These are phyloP conservation scores for Cryptophagus acutangulus DNA, from an alignment of 2,888 invertebrate genomes.

Conservation along the genomic window DNA sequence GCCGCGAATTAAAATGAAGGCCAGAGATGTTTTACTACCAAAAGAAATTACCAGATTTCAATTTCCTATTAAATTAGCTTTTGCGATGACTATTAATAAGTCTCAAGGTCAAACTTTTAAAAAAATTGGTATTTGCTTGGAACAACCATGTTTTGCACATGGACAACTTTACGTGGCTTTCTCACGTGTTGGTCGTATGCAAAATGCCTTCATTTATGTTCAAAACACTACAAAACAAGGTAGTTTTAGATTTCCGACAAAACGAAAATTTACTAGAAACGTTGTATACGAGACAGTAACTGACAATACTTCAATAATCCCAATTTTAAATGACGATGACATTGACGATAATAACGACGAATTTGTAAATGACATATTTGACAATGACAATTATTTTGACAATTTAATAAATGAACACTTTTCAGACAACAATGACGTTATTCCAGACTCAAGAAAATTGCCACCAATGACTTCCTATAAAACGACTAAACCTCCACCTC, in stretches of 20 bases:
- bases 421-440: too few relatives aligned
- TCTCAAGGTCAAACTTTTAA: slow-evolving; percentile 25
- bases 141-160: slow-evolving; percentile 21
- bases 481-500: too few relatives aligned
- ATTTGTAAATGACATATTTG: too few relatives aligned
- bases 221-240: neutral
- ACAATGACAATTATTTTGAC: too few relatives aligned
- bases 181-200: slow-evolving; percentile 16
- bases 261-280: neutral
- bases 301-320: neutral
- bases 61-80: slow-evolving; percentile 24
- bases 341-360: neutral
- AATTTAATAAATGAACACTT: too few relatives aligned
- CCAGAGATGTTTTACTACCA: slow-evolving; percentile 15
- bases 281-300: neutral
- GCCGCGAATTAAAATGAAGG: slow-evolving; percentile 15
- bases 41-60: slow-evolving; percentile 16
- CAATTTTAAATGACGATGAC: neutral
- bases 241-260: neutral
- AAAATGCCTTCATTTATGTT: neutral
- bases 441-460: too few relatives aligned
- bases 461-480: too few relatives aligned
- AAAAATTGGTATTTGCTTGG: slow-evolving; percentile 19
- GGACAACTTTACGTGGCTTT: slow-evolving; percentile 26
- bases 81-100: slow-evolving; percentile 28